Evolutionary conservation across 2,113 vertebrate genomes (phyloP), one percentile per base, ranked within the genome.

Genomic region (Dasyurus viverrinus): DNA sequence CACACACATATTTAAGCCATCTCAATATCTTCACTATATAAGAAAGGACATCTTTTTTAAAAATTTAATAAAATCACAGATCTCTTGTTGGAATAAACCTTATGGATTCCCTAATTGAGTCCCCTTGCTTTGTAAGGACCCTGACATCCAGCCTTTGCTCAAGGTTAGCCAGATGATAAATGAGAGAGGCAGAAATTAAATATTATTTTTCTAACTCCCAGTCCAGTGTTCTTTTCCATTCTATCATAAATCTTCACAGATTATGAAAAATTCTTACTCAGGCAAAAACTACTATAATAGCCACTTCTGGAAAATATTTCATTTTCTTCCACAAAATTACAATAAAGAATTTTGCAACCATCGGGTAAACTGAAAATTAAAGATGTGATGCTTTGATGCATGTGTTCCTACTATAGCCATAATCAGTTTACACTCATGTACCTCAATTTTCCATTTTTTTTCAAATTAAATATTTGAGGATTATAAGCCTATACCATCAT

Each of bases 191-290:
- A 84, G 68, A 23, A 42, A 42, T 84, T 84, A 84, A 84, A 84
- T 19, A 84, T 36, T 8, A 84, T 42, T 84, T 84, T 19, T 84
- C 68, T 84, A 84, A 84, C 68, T 84, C 68, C 68, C 19, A 84
- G 68, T 84, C 68, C n/a, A 84, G 16, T 19, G 14, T 84, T 84
- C 68, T 84, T 84, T 42, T 84, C n/a, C 19, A 84, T 7, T 84
- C 68, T 42, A 84, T 23, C 0, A 54, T 22, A 10, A 0, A 52
- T 89, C 10, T 57, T 50, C 95, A 76, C 94, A 55, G 27, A 92
- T 93, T 68, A 16, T 94, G 14, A 26, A 95, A 94, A 95, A 94
- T 52, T 89, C 2, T 76, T 93, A 54, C 89, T 90, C 14, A 89
- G 53, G 53, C 76, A 94, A 93, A 52, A 90, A 93, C 93, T 52